Base-by-base conservation (phyloP, 2,797 vertebrate species). In the Philypnodon macrostomus region DNA sequence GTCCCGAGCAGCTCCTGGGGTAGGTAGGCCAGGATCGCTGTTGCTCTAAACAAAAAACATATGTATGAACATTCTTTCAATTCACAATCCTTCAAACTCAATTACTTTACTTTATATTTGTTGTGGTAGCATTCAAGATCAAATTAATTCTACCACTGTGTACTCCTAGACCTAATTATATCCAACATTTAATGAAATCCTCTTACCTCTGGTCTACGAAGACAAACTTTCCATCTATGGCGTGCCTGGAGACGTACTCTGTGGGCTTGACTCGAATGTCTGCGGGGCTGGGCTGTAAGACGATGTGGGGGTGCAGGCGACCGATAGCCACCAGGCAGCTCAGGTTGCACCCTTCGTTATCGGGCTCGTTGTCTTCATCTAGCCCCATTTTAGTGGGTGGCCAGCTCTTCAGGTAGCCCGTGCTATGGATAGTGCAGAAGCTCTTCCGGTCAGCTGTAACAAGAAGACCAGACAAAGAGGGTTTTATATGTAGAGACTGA, bases 391-490 rank as follows among this genome's bases (percentile, higher is more conserved):
- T 98, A 12, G 95, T 98, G 34, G 96, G 96, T 0, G 96, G 96
- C 97, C 97, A 99, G 84, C 96, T 98, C 85, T 98, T 99, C 75
- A 99, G 79, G 84, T 99, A 99, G 52, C 97, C 97, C 6, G 96
- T 99, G 83, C 96, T 98, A 80, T 99, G 96, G 85, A 99, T 98
- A 69, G 97, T 99, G 89, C 97, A 99, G 91, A 98, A 99, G 86
- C 95, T 98, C 88, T 98, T 98, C 51, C 97, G 90, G 79, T 98
- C 96, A 21, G 92, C 95, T 98, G 83, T 19, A 71, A 54, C 3
- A 35, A 50, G 11, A 53, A 32, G 11, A 46, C 4, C 0, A 2
- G 11, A 2, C 19, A 5, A 4, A 7, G 14, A 12, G 31, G 4
- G 17, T 48, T n/a, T n/a, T 65, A 47, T 13, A 32, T 39, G 1